Conservation (phyloP, 2,113 vertebrate species). For the Nycticorax nycticorax region DNA sequence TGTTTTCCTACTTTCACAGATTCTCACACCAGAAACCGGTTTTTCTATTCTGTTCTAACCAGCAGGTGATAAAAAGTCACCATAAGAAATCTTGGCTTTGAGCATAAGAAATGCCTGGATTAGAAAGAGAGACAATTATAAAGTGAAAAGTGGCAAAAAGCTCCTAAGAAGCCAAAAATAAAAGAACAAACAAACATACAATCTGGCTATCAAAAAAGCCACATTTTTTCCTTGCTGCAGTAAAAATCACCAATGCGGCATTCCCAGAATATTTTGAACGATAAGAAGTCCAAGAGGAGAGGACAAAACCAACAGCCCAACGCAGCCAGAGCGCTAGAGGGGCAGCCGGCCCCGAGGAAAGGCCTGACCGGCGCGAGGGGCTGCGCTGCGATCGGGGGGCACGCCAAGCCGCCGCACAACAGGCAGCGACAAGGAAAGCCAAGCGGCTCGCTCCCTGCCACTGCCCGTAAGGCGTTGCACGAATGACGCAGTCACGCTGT, state of each 20-base stretch:
- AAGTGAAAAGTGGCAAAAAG: conserved; percentile 5
- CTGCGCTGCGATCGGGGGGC: fast-evolving
- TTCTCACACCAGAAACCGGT: background rate
- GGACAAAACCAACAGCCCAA: background rate
- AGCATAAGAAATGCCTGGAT: background rate
- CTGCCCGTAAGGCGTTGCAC: background rate
- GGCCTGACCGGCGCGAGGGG: fast-evolving
- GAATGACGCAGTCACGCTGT: fast-evolving
- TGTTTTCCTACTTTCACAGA: background rate
- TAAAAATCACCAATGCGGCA: background rate
- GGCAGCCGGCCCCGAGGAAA: fast-evolving
- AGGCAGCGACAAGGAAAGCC: background rate
- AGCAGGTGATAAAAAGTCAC: background rate
- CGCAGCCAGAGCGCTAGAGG: background rate
- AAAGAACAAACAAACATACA: conserved; percentile 30
- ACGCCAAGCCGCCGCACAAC: fast-evolving
- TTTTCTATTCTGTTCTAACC: background rate
- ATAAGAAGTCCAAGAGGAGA: background rate
- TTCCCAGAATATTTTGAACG: background rate
- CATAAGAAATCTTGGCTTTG: background rate
- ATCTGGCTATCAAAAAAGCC: background rate
- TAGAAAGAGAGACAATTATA: conserved; percentile 15
- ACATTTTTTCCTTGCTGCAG: background rate
- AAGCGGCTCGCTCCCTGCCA: fast-evolving
- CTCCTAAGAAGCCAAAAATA: conserved; percentile 22